Base-by-base conservation (phyloP, 2,888 invertebrate genomes). In the Aspidiotus rigidus region DNA sequence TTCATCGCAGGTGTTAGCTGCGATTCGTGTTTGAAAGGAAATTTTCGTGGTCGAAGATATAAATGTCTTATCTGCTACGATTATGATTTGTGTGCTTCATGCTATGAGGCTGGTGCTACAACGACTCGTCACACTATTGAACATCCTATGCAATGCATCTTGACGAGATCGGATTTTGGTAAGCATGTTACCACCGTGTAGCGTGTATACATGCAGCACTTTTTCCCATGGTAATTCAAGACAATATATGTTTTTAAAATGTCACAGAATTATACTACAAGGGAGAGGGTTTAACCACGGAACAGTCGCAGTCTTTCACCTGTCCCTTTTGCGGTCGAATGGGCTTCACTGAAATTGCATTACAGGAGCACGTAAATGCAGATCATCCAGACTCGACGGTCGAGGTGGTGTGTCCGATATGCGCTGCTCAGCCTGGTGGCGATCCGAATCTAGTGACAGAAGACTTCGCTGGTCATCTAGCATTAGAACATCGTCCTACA, bases 11-110 rank as follows among this genome's bases (percentile, higher is more conserved):
- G 97, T 84, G 97, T 98, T 79, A 97, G 96, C 85, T 98, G 98
- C 86, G 98, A 98, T 88, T 93, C 94, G 78, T 98, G 98, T 86
- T 85, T 94, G 81, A 94, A 93, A 84, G 92, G 91, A 79, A 96
- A 97, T 82, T 98, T 98, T 81, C 86, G 91, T 81, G 97, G 97
- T 77, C 88, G 93, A 79, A 88, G 98, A 77, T 99, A 95, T 83
- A 99, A 99, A 85, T 99, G 98, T 84, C 86, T 99, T 79, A 89
- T 96, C 77, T 99, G 98, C 83, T 96, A 93, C 81, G 98, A 99
- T 83, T 99, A 96, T 83, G 98, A 99, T 83, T 84, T 99, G 77
- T 99, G 98, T 83, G 91, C 94, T 77, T 86, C 88, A 76, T 98
- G 97, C 80, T 96, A 92, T 80, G 95, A 97, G 79, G 87, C 88